Conservation (phyloP, 2,113 vertebrate genomes). For the Crotophaga sulcirostris region DNA sequence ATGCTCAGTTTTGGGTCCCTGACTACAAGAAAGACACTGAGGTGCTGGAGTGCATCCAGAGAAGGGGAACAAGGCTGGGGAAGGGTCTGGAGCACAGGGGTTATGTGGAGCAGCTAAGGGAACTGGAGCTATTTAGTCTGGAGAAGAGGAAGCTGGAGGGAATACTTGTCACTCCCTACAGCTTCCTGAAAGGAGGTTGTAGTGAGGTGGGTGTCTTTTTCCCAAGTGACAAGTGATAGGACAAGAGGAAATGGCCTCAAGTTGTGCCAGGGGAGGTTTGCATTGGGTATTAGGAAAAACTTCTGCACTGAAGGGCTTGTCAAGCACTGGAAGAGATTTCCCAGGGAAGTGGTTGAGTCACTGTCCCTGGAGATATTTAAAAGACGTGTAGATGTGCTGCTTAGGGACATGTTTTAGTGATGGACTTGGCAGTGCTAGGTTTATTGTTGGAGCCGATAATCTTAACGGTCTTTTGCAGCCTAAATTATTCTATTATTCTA, state of each 20-base stretch:
- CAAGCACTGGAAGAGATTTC: not conserved
- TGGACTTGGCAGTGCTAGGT: not conserved
- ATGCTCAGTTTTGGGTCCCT: not conserved
- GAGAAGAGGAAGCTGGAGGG: not conserved
- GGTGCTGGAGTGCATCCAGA: rapidly evolving
- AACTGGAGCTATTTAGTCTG: rapidly evolving
- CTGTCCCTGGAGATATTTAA: not conserved
- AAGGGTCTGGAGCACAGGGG: not conserved
- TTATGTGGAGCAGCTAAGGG: rapidly evolving
- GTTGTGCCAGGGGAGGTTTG: not conserved
- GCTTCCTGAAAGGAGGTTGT: not conserved
- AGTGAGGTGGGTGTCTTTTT: rapidly evolving
- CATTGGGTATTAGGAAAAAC: not conserved
- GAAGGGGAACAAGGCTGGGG: rapidly evolving
- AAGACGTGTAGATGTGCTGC: rapidly evolving
- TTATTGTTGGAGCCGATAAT: not conserved
- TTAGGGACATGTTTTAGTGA: not conserved
- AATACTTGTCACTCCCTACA: not conserved
- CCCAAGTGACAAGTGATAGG: not conserved
- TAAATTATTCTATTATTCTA: rapidly evolving
- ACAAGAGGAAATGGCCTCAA: not conserved
- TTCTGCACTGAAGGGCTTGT: rapidly evolving
- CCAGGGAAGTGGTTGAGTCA: not conserved
- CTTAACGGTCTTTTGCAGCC: not conserved
- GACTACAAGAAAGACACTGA: not conserved